Evolutionary conservation across 2,113 vertebrate genomes (phyloP).

Genomic region (Eubucco bourcierii): DNA sequence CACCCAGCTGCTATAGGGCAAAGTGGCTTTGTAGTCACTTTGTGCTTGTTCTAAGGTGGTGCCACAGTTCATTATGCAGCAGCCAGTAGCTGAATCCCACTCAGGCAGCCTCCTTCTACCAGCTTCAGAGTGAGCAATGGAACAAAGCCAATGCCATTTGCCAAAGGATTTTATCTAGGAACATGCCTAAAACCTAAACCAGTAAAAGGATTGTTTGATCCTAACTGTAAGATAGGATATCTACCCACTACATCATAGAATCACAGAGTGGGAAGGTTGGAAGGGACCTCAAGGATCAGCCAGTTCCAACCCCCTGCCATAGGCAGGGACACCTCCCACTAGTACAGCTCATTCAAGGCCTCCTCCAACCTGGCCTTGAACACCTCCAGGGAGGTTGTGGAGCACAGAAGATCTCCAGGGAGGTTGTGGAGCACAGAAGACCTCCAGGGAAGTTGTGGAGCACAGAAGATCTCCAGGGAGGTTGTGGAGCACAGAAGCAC

Average conservation of each 20-base stretch:
- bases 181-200: neutral
- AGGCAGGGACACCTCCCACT: too few relatives aligned
- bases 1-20: constrained; percentile 54
- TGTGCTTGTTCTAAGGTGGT: neutral
- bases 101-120: neutral
- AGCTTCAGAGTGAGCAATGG: neutral
- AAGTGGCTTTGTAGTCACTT: constrained; percentile 20
- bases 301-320: too few relatives aligned
- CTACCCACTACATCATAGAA: neutral
- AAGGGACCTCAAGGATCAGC: too few relatives aligned
- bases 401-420: too few relatives aligned
- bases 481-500: too few relatives aligned
- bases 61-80: neutral
- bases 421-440: too few relatives aligned
- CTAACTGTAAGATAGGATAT: neutral
- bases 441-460: too few relatives aligned
- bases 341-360: too few relatives aligned
- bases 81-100: neutral
- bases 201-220: neutral
- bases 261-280: too few relatives aligned
- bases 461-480: too few relatives aligned
- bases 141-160: neutral
- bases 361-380: too few relatives aligned
- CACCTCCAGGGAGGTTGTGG: too few relatives aligned
- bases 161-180: neutral